Conservation (phyloP, 2,888 invertebrate genomes). For the Drosophila pseudotakahashii region DNA sequence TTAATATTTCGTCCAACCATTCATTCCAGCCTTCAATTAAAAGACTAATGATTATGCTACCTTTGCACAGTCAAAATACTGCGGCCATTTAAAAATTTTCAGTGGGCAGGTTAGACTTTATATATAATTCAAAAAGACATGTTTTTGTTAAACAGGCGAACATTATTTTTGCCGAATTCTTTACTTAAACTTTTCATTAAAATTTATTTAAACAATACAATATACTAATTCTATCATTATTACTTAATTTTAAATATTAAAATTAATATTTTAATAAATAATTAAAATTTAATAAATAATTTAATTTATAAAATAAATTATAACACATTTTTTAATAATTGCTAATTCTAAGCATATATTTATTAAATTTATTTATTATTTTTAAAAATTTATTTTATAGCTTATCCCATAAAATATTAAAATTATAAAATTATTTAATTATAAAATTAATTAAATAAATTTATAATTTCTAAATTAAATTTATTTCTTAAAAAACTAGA, state of each 20-base stretch:
- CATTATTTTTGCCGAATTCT: too few species aligned
- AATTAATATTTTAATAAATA: conserved; percentile 84
- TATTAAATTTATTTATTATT: conserved; percentile 82
- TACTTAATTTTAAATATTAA: conserved; percentile 84
- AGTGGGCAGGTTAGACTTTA: too few species aligned
- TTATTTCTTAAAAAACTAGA: conserved; percentile 89
- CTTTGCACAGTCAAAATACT: too few species aligned
- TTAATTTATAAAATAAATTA: conserved; percentile 85
- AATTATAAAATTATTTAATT: conserved; percentile 84
- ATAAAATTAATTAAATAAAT: conserved; percentile 74
- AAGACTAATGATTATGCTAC: too few species aligned
- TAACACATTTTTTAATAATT: conserved; percentile 85
- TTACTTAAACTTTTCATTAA: too few species aligned
- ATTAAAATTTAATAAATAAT: conserved; percentile 84
- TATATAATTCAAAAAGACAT: too few species aligned
- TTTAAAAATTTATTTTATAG: conserved; percentile 86
- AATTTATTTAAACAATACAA: too few species aligned
- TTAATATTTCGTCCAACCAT: too few species aligned
- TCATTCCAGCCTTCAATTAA: too few species aligned
- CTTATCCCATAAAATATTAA: conserved; percentile 85
- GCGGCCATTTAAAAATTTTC: too few species aligned
- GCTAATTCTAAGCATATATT: conserved; percentile 87
- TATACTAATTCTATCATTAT: conserved; percentile 87
- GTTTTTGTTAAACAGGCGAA: too few species aligned
- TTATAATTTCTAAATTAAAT: conserved; percentile 84